A percentile compares a stretch with the other conserved stretches of the same genome.
Evolutionary conservation across 2,888 invertebrate species (phyloP).

Genomic region (Eupithecia centaureata): DNA sequence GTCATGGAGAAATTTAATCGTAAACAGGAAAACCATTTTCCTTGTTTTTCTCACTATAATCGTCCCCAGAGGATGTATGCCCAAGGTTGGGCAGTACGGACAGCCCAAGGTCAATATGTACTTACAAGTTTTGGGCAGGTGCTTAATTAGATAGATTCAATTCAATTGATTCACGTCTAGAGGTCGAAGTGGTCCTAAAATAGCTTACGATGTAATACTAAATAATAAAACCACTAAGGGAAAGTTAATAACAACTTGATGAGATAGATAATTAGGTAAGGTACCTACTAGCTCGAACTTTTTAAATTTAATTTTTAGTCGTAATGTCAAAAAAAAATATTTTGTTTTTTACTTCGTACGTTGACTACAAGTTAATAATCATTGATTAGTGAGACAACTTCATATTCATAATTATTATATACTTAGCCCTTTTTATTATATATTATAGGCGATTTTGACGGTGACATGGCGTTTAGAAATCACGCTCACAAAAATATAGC

Average conservation of each 20-base stretch:
- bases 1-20: not conserved
- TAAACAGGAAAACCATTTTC: conserved; percentile 20
- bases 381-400: no score
- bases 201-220: not conserved
- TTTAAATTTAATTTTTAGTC: not conserved
- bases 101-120: not conserved
- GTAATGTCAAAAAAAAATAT: no score
- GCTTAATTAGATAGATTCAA: not conserved
- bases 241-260: not conserved
- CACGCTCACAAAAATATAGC: no score
- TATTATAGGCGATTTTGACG: no score
- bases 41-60: not conserved
- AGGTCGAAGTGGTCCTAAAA: not conserved
- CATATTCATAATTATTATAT: no score
- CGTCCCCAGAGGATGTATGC: not conserved
- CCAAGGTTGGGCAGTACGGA: not conserved
- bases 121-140: not conserved
- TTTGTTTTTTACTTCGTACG: no score
- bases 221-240: not conserved
- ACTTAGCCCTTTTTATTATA: no score
- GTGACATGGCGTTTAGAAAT: no score
- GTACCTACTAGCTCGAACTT: not conserved
- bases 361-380: no score
- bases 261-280: no score
- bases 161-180: not conserved